Evolutionary conservation across 2,797 vertebrate genomes (phyloP), one percentile per base, ranked within the genome.

Genomic region (Halcyon leucocephala): DNA sequence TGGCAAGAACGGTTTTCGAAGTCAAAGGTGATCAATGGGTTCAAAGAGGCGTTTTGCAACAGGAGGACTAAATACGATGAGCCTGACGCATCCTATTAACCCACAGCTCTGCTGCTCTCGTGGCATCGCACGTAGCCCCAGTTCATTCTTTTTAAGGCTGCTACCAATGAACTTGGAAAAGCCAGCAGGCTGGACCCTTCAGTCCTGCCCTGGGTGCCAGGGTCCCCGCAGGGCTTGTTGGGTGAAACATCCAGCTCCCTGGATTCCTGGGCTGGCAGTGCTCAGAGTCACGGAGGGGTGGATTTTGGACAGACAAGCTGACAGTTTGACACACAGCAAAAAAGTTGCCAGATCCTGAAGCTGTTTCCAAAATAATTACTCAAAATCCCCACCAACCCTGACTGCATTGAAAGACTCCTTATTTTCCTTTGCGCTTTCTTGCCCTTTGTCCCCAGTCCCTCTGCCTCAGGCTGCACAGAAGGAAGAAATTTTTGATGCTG

Each of bases 141-240:
- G 33, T 20, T 61, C 3, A 10, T 13, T 54, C 51, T 67, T 82
- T 52, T 46, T 12, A 35, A 71, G n/a, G n/a, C 44, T 74, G 24
- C 12, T 84, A 16, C 11, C 58, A 78, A 60, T 14, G 0, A 21
- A 19, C 66, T 52, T 39, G 44, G 61, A 67, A 91, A 86, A 86
- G 35, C 15, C 69, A 31, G 6, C 0, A 2, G 44, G 28, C 37
- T 70, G 0, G 2, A 39, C 9, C 14, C 1, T 4, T 20, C 2
- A 3, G 26, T 84, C n/a, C 35, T 66, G 39, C 21, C 39, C 14
- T 18, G 29, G 61, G 14, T 48, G 7, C 20, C 0, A 2, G 44
- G 12, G 12, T 73, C 28, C 51, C 28, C 2, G 4, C 12, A 19
- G 0, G 1, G 24, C 22, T 46, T 1, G 0, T 18, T 2, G 8